Evolutionary conservation across 2,797 vertebrate species (phyloP).

Genomic region (Silurus aristotelis): DNA sequence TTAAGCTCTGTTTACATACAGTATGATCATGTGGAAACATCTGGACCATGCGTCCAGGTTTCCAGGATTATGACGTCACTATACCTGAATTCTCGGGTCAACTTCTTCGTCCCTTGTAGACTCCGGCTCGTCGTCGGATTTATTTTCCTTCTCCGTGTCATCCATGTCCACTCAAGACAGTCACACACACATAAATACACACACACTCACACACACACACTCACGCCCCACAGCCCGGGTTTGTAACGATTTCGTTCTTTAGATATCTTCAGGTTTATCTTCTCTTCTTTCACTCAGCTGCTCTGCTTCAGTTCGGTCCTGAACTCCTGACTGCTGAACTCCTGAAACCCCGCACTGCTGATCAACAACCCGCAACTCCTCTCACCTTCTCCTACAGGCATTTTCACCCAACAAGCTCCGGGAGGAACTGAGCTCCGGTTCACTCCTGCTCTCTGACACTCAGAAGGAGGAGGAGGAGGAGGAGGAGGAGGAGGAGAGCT

Average conservation of each 20-base stretch:
- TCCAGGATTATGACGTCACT: neutral
- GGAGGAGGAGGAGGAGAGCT: conserved; percentile 6
- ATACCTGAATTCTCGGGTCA: conserved; percentile 93
- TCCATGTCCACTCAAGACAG: conserved; percentile 66
- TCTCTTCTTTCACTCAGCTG: neutral
- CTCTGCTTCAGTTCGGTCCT: neutral
- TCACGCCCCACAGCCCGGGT: conserved; percentile 2
- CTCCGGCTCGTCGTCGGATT: conserved; percentile 69
- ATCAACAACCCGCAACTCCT: conserved; percentile 13
- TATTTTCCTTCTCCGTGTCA: conserved; percentile 63
- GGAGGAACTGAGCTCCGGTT: neutral
- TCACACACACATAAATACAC: no score
- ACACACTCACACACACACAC: neutral
- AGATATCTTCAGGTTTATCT: neutral
- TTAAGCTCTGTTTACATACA: neutral
- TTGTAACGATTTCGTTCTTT: conserved; percentile 6
- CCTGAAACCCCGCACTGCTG: no score
- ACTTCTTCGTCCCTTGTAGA: conserved; percentile 82
- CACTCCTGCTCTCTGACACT: neutral
- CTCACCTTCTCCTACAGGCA: neutral
- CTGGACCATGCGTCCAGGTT: neutral
- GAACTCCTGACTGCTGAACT: neutral
- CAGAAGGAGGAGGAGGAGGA: conserved; percentile 23
- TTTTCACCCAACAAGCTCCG: neutral
- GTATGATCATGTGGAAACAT: neutral